Base-by-base conservation (phyloP, 2,113 vertebrate genomes). In the Procavia capensis region DNA sequence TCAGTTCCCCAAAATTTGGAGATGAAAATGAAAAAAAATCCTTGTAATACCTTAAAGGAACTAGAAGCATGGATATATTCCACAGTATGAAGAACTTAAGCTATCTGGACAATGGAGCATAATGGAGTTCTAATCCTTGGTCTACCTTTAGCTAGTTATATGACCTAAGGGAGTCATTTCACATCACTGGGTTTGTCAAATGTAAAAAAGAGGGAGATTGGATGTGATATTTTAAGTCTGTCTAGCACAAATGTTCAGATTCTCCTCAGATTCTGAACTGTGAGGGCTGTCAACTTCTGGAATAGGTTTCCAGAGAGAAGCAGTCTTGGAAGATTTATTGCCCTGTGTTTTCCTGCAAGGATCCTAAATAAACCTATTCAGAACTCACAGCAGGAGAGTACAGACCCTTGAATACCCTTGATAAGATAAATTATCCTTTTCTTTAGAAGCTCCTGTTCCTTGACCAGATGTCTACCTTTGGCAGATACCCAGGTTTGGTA, bases 1-100 rank as follows among this genome's bases (percentile, higher is more conserved):
- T 47, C 10, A 7, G 57, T 17, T 76, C 3, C 1, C 14, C 17
- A 63, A 85, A 90, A 45, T 57, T 10, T 75, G 34, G 75, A 81
- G n/a, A 57, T 14, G 82, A 89, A 89, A 92, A 80, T 63, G 47
- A 87, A 93, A 94, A 88, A 87, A 93, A 94, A 88, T 85, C 70
- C 45, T 3, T n/a, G 10, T 34, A 20, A 25, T 64, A 50, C 74
- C 34, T 45, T 63, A 83, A 82, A 31, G 86, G n/a, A 95, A 59
- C 20, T 64, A 43, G 90, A 85, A 81, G 16, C 22, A 36, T 63
- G 17, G 8, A 5, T 81, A 68, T 43, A 45, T 72, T 61, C 3
- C 59, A 74, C 22, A 82, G 3, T 4, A 68, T 1, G 4, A 43
- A 41, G 76, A 78, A 74, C 2, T 4, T 57, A 59, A 6, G 29